Evolutionary conservation across 2,888 invertebrate genomes (phyloP).

Genomic region (Drosophila affinis): DNA sequence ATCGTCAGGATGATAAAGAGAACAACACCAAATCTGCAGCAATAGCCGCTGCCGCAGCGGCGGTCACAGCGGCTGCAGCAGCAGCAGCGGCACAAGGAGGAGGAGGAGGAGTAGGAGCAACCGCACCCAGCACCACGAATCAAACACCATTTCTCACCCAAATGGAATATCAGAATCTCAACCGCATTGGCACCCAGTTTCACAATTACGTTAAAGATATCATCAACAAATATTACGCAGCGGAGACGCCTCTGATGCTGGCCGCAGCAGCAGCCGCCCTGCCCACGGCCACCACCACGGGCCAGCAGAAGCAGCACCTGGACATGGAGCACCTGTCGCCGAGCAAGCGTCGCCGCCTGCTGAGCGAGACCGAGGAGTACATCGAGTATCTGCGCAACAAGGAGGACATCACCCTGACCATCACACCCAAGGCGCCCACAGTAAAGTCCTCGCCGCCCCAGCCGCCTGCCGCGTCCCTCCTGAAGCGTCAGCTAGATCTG

Average conservation of each 20-base stretch:
- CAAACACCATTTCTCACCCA: slow-evolving; percentile 79
- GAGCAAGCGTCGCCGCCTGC: slow-evolving; percentile 67
- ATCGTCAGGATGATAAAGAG: slow-evolving; percentile 66
- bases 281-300: slow-evolving; percentile 70
- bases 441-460: slow-evolving; percentile 25
- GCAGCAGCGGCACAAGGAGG: slow-evolving; percentile 47
- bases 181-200: slow-evolving; percentile 83
- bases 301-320: slow-evolving; percentile 55
- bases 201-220: slow-evolving; percentile 84
- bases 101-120: slow-evolving; percentile 36
- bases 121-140: slow-evolving; percentile 48
- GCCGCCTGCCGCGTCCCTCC: slow-evolving; percentile 49
- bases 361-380: slow-evolving; percentile 83
- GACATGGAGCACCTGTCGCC: slow-evolving; percentile 43
- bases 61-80: slow-evolving; percentile 30
- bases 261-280: slow-evolving; percentile 72
- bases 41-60: slow-evolving; percentile 26
- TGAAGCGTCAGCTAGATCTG: slow-evolving; percentile 76
- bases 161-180: slow-evolving; percentile 83
- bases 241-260: slow-evolving; percentile 81
- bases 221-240: slow-evolving; percentile 83
- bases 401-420: slow-evolving; percentile 83
- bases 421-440: slow-evolving; percentile 75
- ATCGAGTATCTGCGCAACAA: slow-evolving; percentile 84
- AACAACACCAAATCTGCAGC: slow-evolving; percentile 56